phyloP scores from a whole-genome alignment of 2,797 vertebrate genomes.

The Lepus townsendii region DNA sequence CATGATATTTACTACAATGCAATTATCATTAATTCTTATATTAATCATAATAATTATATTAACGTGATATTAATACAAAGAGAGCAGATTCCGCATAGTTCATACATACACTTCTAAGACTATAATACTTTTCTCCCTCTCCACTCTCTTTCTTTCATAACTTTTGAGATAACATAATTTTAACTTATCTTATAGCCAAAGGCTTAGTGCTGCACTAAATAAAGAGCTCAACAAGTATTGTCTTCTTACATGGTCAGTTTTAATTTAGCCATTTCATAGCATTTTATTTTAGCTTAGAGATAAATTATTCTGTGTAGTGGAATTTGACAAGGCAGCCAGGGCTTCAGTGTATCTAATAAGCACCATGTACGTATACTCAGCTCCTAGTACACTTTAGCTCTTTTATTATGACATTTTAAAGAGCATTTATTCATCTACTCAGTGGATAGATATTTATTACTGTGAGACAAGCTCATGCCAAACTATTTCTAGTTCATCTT shows the following conservation, averaged over 20 bases:
- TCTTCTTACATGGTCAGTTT: background rate
- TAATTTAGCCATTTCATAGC: background rate
- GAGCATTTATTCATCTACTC: background rate
- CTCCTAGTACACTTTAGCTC: background rate
- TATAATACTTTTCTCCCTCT: too few relatives aligned
- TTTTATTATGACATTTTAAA: background rate
- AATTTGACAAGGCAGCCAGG: background rate
- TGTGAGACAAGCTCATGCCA: background rate
- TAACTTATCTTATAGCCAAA: too few relatives aligned
- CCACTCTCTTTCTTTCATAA: too few relatives aligned
- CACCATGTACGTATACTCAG: background rate
- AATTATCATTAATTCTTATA: too few relatives aligned
- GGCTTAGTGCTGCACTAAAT: too few relatives aligned
- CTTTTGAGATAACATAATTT: too few relatives aligned
- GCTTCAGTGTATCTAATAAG: background rate
- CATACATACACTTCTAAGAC: too few relatives aligned
- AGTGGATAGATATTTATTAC: background rate
- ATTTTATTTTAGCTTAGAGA: slow-evolving; percentile 52
- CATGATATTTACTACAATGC: too few relatives aligned
- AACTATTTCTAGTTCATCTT: background rate
- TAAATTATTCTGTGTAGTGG: background rate
- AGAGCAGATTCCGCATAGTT: too few relatives aligned
- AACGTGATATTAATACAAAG: too few relatives aligned
- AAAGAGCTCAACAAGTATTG: too few relatives aligned
- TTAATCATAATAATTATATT: too few relatives aligned